phyloP scores from a whole-genome alignment of 35 echinoderm and acorn worm genomes.

The Holothuria glaberrima region DNA sequence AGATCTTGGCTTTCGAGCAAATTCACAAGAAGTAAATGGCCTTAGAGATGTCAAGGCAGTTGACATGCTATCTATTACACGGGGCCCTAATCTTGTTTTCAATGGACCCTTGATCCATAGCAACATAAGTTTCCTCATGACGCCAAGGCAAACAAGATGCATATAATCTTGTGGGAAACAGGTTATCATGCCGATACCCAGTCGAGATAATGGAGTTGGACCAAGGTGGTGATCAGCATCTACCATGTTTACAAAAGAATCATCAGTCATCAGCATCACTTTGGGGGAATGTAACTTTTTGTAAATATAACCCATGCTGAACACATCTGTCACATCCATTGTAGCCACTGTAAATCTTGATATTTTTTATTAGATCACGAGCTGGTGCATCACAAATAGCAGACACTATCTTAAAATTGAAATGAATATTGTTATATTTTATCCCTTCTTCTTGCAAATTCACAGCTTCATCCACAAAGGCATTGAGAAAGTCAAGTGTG shows the following conservation, averaged over 20 bases:
- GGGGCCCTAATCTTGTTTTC: conserved; percentile 30
- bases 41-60: conserved; percentile 2
- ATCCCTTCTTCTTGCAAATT: conserved; percentile 25
- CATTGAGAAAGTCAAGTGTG: conserved; percentile 38
- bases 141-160: conserved; percentile 80
- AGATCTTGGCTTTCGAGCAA: conserved; percentile 68
- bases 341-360: conserved; percentile 48
- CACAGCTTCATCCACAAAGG: conserved; percentile 49
- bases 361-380: conserved; percentile 57
- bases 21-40: conserved; percentile 48
- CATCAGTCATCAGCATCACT: conserved; percentile 52
- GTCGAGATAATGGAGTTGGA: conserved; percentile 19
- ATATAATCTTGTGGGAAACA: conserved; percentile 80
- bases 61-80: conserved; percentile 35
- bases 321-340: conserved; percentile 70
- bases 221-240: conserved; percentile 52
- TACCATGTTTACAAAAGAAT: conserved; percentile 14
- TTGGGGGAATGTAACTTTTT: conserved; percentile 57
- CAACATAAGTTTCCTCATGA: conserved; percentile 55
- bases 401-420: conserved; percentile 3
- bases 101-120: conserved; percentile 68
- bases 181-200: conserved; percentile 16
- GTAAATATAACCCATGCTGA: conserved; percentile 35
- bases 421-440: neutral
- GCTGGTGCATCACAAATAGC: conserved; percentile 79